Evolutionary conservation across 2,888 invertebrate genomes (phyloP), one percentile per base, ranked within the genome.

Genomic region (Polietes domitor): DNA sequence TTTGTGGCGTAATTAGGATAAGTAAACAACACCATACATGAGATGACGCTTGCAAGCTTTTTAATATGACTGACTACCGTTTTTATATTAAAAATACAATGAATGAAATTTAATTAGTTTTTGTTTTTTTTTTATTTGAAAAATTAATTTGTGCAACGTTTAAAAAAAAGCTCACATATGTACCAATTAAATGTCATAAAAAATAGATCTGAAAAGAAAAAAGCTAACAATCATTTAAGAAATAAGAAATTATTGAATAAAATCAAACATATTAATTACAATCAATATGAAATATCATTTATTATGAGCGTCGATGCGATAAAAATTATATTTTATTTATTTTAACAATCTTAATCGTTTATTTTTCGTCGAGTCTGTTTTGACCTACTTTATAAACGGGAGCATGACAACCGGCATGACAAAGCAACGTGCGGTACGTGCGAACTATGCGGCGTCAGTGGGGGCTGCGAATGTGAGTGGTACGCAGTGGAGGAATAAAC

Each of bases 101-200:
- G 53, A 50, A 55, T 28, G 24, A 26, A 26, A 72, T 47, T 7
- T 37, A 37, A 37, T 32, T 55, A 26, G 24, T 71, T 50, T 71
- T 71, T 10, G 2, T 53, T 72, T n/a, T 47, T 37, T 73, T 17
- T 75, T 71, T 71, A 63, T 73, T 68, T 73, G 53, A 5, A 74
- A 73, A 71, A 32, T 82, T 50, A 65, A n/a, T n/a, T 74, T 71
- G 82, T 80, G 77, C 76, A 83, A 77, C 83, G 73, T 80, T 73
- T 61, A 41, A 68, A 76, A 28, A 55, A 78, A 63, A 70, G 79
- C 79, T 83, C 83, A 73, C 77, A 24, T 61, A 61, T 47, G 65
- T 73, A 83, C 63, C 63, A 74, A 77, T 74, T 43, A 43, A 58
- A 75, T 65, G 70, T 83, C 76, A 73, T 77, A 58, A 24, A 71